phyloP scores from a whole-genome alignment of 2,113 vertebrate genomes.

The Vulpes vulpes region DNA sequence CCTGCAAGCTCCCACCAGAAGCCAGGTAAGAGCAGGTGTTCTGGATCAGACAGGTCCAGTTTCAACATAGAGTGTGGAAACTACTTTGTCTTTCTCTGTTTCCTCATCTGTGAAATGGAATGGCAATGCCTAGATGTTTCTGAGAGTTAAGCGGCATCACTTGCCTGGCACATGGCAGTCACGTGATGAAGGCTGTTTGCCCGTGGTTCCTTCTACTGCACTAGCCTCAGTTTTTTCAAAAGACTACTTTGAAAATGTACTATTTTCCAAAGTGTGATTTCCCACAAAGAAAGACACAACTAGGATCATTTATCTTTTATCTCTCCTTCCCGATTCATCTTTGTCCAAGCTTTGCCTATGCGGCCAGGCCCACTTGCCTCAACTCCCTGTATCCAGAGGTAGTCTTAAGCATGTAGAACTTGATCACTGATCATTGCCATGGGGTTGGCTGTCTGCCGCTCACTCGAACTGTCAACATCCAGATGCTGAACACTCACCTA shows the following conservation, averaged over 20 bases:
- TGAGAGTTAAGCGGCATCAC: background rate
- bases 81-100: background rate
- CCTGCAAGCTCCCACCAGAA: background rate
- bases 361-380: background rate
- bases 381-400: background rate
- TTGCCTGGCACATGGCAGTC: background rate
- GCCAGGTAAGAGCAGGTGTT: background rate
- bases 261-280: slow-evolving; percentile 20
- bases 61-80: background rate
- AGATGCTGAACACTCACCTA: background rate
- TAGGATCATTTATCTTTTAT: background rate
- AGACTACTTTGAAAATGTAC: background rate
- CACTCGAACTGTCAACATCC: background rate
- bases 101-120: background rate
- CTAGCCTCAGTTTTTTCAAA: background rate
- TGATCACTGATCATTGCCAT: background rate
- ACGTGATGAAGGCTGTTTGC: background rate
- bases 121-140: background rate
- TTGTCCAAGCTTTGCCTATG: background rate
- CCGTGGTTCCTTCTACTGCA: background rate
- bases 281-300: background rate
- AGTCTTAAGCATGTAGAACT: background rate
- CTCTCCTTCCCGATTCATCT: background rate
- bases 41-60: background rate
- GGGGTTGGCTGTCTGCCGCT: background rate